Evolutionary conservation across 2,888 invertebrate species (phyloP), one percentile per base, ranked within the genome.

Genomic region (Dryococelus australis): DNA sequence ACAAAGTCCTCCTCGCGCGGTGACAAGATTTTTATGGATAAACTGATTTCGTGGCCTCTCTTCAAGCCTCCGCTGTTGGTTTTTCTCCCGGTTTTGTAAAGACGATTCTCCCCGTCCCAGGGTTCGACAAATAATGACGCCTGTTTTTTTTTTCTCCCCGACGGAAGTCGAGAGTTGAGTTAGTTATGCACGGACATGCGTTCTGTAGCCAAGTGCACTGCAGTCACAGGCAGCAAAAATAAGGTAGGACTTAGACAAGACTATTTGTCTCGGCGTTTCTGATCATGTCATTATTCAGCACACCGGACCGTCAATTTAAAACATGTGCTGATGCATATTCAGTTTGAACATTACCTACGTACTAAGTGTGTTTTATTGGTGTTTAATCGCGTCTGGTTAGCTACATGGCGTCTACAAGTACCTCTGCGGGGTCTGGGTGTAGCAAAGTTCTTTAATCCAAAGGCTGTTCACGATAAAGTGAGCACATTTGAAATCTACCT

Each of bases 171-270:
- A 65, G 65, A 65, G 65, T 20, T 8, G n/a, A 65, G 20, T 9
- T 65, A 20, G 24, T 65, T 65, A 65, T 65, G 65, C 65, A n/a
- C 65, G 65, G 65, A n/a, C 65, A 65, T 65, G 65, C 65, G 65
- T n/a, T 65, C 65, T 2, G 8, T 16, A 16, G 13, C 65, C 10
- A 6, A 24, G 8, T 16, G 24, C 8, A 1, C 2, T 1, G 65
- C 20, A n/a, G 65, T 2, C 35, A 4, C 35, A 35, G 35, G 35
- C 35, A 35, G 35, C 35, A 3, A 35, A 35, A 35, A 1, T 35
- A n/a, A 20, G 16, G 16, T 8, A 20, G 65, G n/a, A 24, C n/a
- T 10, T n/a, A 24, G 65, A 24, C 65, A 20, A 65, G 65, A 65
- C 24, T 24, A n/a, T 65, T 65, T n/a, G 47, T 47, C 47, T 47